Percentiles rank a stretch among this genome's conserved stretches.
phyloP scores from a whole-genome alignment of 1,140 invertebrate species.

The Solen grandis region DNA sequence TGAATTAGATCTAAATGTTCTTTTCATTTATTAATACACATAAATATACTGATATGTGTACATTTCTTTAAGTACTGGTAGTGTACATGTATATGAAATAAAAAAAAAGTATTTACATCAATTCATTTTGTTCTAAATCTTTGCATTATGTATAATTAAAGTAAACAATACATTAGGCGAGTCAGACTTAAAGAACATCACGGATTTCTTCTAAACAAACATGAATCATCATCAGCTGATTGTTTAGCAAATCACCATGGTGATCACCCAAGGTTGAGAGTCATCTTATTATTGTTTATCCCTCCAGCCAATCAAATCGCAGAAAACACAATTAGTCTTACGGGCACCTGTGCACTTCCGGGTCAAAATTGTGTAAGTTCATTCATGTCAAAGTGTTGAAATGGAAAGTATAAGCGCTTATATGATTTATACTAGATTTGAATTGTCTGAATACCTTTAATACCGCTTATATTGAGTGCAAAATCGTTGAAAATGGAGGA shows the following conservation, averaged over 20 bases:
- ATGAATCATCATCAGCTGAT: too few relatives aligned
- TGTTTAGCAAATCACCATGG: neutral
- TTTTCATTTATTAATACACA: too few relatives aligned
- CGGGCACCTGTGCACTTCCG: neutral
- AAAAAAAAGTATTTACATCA: too few relatives aligned
- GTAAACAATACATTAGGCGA: too few relatives aligned
- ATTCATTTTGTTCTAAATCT: too few relatives aligned
- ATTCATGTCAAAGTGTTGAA: neutral
- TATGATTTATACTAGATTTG: neutral
- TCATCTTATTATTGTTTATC: neutral
- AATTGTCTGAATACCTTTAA: neutral
- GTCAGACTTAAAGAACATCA: too few relatives aligned
- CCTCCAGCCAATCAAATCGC: neutral
- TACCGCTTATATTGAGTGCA: neutral
- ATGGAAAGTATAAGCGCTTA: neutral
- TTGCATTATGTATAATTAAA: too few relatives aligned
- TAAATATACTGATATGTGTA: too few relatives aligned
- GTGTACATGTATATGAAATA: too few relatives aligned
- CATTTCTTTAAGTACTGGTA: too few relatives aligned
- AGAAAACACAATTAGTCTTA: neutral
- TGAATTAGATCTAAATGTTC: too few relatives aligned
- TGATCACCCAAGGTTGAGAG: neutral
- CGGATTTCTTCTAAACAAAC: too few relatives aligned
- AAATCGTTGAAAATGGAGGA: conserved; percentile 28
- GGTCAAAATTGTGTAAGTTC: neutral